A percentile compares a stretch with the other conserved stretches of the same genome.
phyloP scores from a whole-genome alignment of 2,888 invertebrate species.

The Eupithecia insigniata region DNA sequence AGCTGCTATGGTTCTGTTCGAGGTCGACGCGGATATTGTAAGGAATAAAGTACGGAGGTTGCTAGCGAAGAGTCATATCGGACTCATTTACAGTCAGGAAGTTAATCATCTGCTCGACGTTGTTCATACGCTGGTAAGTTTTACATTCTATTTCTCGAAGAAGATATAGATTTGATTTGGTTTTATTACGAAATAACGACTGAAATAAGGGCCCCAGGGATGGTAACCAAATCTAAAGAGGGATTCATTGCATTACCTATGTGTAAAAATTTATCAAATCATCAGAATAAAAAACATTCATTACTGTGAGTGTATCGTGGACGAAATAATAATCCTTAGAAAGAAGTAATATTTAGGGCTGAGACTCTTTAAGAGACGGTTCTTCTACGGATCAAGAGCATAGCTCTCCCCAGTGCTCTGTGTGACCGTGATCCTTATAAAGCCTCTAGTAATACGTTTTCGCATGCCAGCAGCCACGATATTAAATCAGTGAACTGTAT shows the following conservation, averaged over 20 bases:
- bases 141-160: background rate
- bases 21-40: conserved; percentile 92
- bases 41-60: conserved; percentile 94
- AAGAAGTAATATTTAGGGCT: too few relatives aligned
- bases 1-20: conserved; percentile 97
- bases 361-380: too few relatives aligned
- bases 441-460: background rate
- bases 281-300: background rate
- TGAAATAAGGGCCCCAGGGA: too few relatives aligned
- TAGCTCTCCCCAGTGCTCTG: background rate
- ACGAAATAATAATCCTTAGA: background rate
- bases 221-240: background rate
- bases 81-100: conserved; percentile 98
- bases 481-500: background rate
- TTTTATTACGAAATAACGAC: background rate
- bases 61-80: conserved; percentile 99
- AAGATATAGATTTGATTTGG: background rate
- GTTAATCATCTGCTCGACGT: conserved; percentile 98
- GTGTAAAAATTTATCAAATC: background rate
- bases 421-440: background rate
- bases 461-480: background rate
- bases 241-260: background rate
- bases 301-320: background rate
- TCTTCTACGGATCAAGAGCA: background rate
- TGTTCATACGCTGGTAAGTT: conserved; percentile 93